A percentile compares a stretch with the other conserved stretches of the same genome.
Evolutionary conservation across 1,140 invertebrate species (phyloP).

Genomic region (Hermetia illucens): DNA sequence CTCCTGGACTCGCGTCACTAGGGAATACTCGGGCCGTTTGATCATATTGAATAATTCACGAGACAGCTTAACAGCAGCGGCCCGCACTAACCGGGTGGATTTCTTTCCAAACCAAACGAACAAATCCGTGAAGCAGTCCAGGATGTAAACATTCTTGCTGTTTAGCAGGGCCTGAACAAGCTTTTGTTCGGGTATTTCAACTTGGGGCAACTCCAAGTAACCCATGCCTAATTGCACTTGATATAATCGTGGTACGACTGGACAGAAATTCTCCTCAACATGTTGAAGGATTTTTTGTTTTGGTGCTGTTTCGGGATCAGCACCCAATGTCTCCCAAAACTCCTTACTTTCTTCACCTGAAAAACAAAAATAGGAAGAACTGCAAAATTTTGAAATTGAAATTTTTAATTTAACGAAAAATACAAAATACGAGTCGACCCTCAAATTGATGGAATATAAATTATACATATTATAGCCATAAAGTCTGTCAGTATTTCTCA

Average conservation of each 20-base stretch:
- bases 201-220: constrained; percentile 95
- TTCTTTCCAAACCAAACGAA: constrained; percentile 99
- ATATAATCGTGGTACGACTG: constrained; percentile 72
- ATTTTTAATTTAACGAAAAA: no score
- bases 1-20: constrained; percentile 79
- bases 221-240: constrained; percentile 95
- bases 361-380: no score
- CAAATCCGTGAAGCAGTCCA: constrained; percentile 92
- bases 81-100: constrained; percentile 86
- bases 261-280: constrained; percentile 62
- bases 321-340: constrained; percentile 66
- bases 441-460: no score
- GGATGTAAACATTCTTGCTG: constrained; percentile 91
- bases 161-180: constrained; percentile 61
- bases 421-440: no score
- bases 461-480: no score
- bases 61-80: constrained; percentile 90
- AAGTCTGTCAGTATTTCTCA: no score
- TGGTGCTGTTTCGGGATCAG: constrained; percentile 29
- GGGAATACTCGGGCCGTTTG: constrained; percentile 71
- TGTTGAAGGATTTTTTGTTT: constrained; percentile 42
- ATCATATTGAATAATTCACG: constrained; percentile 92
- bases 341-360: constrained; percentile 55
- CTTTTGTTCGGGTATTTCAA: constrained; percentile 66
- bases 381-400: no score